These are phyloP conservation scores for Acipenser ruthenus DNA, from an alignment of 2,797 vertebrate species.

Conservation along the genomic window DNA sequence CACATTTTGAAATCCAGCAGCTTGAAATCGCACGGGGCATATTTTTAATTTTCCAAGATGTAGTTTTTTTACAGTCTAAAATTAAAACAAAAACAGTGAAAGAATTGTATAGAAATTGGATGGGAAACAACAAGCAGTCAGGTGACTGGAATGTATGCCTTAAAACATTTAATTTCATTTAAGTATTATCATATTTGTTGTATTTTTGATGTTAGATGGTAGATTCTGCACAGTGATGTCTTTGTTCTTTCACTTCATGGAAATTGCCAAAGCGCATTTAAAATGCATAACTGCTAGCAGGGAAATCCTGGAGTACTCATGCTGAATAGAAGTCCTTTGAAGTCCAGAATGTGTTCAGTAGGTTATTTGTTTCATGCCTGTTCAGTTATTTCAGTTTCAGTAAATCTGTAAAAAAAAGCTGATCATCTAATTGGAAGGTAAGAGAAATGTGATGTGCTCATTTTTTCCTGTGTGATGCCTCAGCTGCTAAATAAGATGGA, in stretches of 20 bases:
- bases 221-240: constrained; percentile 16
- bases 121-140: too few species aligned
- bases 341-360: not conserved
- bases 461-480: not conserved
- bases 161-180: too few species aligned
- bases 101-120: too few species aligned
- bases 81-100: too few species aligned
- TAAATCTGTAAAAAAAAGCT: not conserved
- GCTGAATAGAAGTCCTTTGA: not conserved
- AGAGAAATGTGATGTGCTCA: constrained; percentile 13
- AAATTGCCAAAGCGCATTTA: not conserved
- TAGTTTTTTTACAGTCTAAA: too few species aligned
- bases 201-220: not conserved
- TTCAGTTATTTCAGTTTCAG: too few species aligned
- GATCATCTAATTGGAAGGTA: constrained; percentile 14
- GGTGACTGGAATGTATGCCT: too few species aligned
- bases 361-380: constrained; percentile 1
- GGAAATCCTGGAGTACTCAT: not conserved
- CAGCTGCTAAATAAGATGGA: too few species aligned
- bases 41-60: too few species aligned
- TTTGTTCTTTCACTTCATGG: constrained; percentile 12
- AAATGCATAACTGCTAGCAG: not conserved
- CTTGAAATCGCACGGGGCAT: too few species aligned
- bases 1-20: too few species aligned
- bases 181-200: constrained; percentile 18